phyloP scores from a whole-genome alignment of 1,140 invertebrate species.

The Plectrocnemia conspersa region DNA sequence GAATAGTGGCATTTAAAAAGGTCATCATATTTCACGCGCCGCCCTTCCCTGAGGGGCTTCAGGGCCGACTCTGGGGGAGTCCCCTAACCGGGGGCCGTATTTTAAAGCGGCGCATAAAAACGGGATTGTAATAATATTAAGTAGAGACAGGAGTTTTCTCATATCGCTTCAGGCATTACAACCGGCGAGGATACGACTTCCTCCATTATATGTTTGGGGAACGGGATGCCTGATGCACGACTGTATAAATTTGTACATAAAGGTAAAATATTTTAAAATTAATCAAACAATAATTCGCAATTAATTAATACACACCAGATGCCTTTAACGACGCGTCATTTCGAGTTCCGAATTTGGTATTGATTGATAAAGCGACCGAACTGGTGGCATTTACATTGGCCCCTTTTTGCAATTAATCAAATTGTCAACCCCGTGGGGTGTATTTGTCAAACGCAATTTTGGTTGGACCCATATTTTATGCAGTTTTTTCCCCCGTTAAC shows the following conservation, averaged over 20 bases:
- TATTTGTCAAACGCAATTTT: too few species aligned
- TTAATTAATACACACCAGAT: too few species aligned
- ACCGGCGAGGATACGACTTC: slow-evolving; percentile 1
- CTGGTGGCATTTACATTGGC: too few species aligned
- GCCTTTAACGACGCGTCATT: too few species aligned
- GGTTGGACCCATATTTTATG: too few species aligned
- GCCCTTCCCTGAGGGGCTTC: background rate
- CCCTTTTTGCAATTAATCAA: too few species aligned
- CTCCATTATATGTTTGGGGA: slow-evolving; percentile 1
- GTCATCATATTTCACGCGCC: slow-evolving; percentile 5
- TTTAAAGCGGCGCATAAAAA: slow-evolving; percentile 36
- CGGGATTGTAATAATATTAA: slow-evolving; percentile 36
- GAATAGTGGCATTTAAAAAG: background rate
- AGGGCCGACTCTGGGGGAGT: background rate
- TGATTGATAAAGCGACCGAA: too few species aligned
- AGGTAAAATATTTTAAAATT: too few species aligned
- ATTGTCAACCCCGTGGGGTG: too few species aligned
- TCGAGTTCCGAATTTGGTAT: too few species aligned
- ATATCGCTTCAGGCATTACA: slow-evolving; percentile 18
- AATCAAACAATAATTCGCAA: too few species aligned
- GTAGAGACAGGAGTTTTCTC: slow-evolving; percentile 32
- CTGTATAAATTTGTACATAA: background rate
- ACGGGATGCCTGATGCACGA: background rate
- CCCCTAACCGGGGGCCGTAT: slow-evolving; percentile 25
- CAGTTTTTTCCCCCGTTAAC: too few species aligned